Evolutionary conservation across 2,113 vertebrate genomes (phyloP), one percentile per base, ranked within the genome.

Genomic region (Oryzias curvinotus): DNA sequence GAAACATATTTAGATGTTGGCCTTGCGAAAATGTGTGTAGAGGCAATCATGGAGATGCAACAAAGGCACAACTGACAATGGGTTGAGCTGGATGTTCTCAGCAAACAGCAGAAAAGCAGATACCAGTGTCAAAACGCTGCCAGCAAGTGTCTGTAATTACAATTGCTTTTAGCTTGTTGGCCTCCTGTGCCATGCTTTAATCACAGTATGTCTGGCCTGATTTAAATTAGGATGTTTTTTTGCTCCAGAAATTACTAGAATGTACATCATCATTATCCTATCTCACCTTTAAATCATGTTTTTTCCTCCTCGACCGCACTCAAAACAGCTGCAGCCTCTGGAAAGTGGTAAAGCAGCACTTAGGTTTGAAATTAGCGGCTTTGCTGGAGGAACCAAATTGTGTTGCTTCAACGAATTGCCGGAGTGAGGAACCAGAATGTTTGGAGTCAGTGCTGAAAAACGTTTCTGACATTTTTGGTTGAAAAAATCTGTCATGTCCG

Each of bases 211-310:
- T 73, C 73, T 46, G 67, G 28, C 56, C 68, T 63, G 67, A 79
- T 80, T 82, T 84, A 75, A 83, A 79, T 83, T 61, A 81, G 75
- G 65, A 76, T 83, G 74, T 83, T 82, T 82, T 72, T 72, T 78
- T 67, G 59, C 30, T 53, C 72, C 64, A 74, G 73, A 82, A 85
- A 82, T 77, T 65, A 76, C 75, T 58, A 68, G 62, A 81, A 74
- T 51, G 73, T 82, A 84, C 74, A 82, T 80, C 65, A 73, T 84
- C 70, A 84, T 86, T 78, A 84, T 84, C 76, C 63, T 73, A 52
- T 77, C 73, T 64, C 71, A 73, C 68, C 73, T 80, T 72, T 84
- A 84, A 84, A 86, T 84, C 82, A 86, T 77, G 80, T 73, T 80
- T 78, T 77, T 78, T 74, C 71, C 61, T 64, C 68, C 36, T 54